Evolutionary conservation across 2,113 vertebrate species (phyloP).

Genomic region (Osmerus eperlanus): DNA sequence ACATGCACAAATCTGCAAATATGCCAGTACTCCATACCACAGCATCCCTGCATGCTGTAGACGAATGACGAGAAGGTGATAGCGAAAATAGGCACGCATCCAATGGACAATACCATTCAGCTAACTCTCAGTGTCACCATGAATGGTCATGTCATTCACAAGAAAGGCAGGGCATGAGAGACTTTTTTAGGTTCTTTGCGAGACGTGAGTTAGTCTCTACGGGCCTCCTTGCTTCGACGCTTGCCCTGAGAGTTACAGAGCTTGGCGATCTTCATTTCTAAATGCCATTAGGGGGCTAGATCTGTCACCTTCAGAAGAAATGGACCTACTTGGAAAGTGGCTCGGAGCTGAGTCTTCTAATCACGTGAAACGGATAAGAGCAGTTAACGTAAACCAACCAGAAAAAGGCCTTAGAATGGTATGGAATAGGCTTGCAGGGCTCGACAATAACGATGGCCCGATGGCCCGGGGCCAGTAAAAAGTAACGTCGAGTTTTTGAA

Average conservation of each 20-base stretch:
- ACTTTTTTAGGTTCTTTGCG: conserved; percentile 10
- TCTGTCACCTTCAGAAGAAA: not conserved
- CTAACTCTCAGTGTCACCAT: too few relatives aligned
- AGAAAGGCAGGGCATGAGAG: not conserved
- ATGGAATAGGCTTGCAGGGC: not conserved
- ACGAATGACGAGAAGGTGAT: too few relatives aligned
- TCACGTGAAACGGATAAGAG: conserved; percentile 11
- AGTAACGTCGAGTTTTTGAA: too few relatives aligned
- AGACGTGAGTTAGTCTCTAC: conserved; percentile 4
- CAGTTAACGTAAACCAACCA: conserved; percentile 18
- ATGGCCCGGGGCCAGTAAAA: too few relatives aligned
- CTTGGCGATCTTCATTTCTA: not conserved
- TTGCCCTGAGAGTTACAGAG: conserved; percentile 1
- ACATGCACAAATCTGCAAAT: too few relatives aligned
- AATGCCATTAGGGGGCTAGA: not conserved
- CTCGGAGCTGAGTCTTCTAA: not conserved
- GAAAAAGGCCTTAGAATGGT: conserved; percentile 5
- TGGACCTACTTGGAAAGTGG: conserved; percentile 4
- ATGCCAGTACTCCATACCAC: too few relatives aligned
- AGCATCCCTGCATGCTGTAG: too few relatives aligned
- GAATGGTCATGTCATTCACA: not conserved
- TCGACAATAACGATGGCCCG: too few relatives aligned
- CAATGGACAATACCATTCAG: too few relatives aligned
- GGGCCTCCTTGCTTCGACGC: not conserved
- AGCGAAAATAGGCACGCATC: too few relatives aligned